Evolutionary conservation across 2,113 vertebrate genomes (phyloP).

Genomic region (Tonatia bakeri): DNA sequence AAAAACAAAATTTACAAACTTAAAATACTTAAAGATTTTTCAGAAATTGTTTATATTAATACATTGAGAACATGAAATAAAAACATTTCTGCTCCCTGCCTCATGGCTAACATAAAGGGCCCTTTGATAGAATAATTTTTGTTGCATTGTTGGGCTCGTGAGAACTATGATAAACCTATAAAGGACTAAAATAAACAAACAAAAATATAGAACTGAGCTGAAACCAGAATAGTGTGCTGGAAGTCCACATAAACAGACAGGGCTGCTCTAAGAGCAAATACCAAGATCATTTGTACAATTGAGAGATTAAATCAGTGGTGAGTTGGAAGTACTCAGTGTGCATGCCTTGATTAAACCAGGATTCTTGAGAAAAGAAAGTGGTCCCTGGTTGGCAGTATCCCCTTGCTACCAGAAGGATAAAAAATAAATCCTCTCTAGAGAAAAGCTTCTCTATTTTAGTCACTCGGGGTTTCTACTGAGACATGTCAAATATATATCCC

Average conservation of each 20-base stretch:
- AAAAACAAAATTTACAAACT: neutral
- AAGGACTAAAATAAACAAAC: neutral
- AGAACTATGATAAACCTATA: neutral
- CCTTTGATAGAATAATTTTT: neutral
- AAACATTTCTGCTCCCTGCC: neutral
- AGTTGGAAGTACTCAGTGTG: neutral
- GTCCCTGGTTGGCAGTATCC: neutral
- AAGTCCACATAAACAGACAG: neutral
- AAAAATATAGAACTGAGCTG: neutral
- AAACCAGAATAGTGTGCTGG: neutral
- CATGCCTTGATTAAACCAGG: neutral
- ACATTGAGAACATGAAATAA: neutral
- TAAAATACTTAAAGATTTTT: conserved; percentile 2
- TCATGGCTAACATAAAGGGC: neutral
- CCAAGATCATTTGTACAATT: neutral
- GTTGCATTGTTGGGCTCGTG: neutral
- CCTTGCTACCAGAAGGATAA: neutral
- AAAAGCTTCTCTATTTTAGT: neutral
- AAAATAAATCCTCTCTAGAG: neutral
- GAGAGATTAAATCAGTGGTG: neutral
- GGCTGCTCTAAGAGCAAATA: neutral
- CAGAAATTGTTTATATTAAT: conserved; percentile 14
- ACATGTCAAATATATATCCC: neutral
- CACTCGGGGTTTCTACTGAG: neutral
- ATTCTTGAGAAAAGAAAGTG: neutral